Conservation (phyloP, 2,888 invertebrate species). For the Oeneis ivallda region DNA sequence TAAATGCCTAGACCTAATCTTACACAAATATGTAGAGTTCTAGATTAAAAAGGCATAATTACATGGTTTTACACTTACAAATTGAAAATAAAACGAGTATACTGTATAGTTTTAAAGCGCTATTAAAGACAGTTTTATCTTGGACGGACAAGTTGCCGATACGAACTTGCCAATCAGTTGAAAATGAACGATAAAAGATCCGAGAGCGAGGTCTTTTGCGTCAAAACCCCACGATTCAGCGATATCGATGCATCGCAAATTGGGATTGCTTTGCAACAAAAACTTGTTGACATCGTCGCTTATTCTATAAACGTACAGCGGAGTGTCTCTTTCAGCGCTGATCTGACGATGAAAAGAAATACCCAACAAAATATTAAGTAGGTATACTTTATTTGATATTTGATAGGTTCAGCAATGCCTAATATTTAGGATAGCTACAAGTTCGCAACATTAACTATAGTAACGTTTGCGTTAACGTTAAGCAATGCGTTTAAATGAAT, state of each 20-base stretch:
- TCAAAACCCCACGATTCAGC: conserved; percentile 28
- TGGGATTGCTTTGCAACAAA: conserved; percentile 10
- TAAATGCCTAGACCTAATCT: conserved; percentile 1
- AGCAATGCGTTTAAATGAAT: too few relatives aligned
- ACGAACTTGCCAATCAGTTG: conserved; percentile 34
- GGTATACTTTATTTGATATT: too few relatives aligned
- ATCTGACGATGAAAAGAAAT: background rate
- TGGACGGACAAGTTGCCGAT: conserved; percentile 33
- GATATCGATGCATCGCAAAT: conserved; percentile 21
- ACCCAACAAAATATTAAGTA: background rate
- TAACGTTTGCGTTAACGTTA: too few relatives aligned
- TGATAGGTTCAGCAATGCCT: too few relatives aligned
- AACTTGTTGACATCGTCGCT: background rate
- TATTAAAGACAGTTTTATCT: conserved; percentile 33
- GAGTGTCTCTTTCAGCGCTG: background rate
- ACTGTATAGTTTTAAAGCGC: conserved; percentile 32
- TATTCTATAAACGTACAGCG: background rate
- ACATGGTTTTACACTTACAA: conserved; percentile 29
- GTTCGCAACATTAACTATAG: too few relatives aligned
- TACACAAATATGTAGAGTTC: background rate
- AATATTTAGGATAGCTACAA: too few relatives aligned
- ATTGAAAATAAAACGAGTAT: conserved; percentile 23
- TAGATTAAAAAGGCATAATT: conserved; percentile 21
- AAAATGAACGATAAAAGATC: conserved; percentile 32
- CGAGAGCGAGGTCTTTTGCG: conserved; percentile 26